These are phyloP conservation scores for Bucco capensis DNA, from an alignment of 2,113 vertebrate species.

Conservation along the genomic window DNA sequence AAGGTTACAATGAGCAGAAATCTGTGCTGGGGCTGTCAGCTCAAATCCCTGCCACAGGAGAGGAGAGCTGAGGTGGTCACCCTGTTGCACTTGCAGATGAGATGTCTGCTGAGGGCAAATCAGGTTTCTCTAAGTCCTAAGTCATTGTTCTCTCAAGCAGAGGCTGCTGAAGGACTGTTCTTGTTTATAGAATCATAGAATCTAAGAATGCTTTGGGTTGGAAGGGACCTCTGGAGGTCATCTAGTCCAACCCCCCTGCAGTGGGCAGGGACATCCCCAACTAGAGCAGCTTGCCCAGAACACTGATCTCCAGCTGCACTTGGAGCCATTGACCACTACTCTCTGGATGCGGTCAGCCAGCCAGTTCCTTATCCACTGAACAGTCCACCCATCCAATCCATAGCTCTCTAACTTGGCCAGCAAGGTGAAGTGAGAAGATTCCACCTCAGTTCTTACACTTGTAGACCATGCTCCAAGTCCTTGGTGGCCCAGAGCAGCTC, in stretches of 20 bases:
- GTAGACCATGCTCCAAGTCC: fast-evolving
- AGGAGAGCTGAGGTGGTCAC: neutral
- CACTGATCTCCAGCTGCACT: too few species aligned
- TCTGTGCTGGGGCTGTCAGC: neutral
- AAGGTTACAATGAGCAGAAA: slow-evolving; percentile 42
- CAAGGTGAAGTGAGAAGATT: neutral
- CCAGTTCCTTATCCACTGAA: too few species aligned
- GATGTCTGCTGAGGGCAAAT: neutral
- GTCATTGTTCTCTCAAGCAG: neutral
- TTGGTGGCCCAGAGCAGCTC: neutral
- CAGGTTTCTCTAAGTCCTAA: neutral
- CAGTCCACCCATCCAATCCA: too few species aligned
- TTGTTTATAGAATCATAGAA: too few species aligned
- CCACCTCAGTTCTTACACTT: neutral
- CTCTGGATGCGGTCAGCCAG: too few species aligned
- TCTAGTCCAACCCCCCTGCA: too few species aligned
- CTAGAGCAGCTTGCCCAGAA: too few species aligned
- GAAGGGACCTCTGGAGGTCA: too few species aligned
- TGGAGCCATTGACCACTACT: too few species aligned
- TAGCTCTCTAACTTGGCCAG: too few species aligned
- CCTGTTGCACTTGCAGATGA: neutral
- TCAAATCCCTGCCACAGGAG: neutral
- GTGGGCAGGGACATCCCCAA: too few species aligned
- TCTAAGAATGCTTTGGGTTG: too few species aligned
- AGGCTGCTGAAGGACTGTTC: neutral